phyloP scores from a whole-genome alignment of 2,888 invertebrate genomes.

The Aradus depressus region DNA sequence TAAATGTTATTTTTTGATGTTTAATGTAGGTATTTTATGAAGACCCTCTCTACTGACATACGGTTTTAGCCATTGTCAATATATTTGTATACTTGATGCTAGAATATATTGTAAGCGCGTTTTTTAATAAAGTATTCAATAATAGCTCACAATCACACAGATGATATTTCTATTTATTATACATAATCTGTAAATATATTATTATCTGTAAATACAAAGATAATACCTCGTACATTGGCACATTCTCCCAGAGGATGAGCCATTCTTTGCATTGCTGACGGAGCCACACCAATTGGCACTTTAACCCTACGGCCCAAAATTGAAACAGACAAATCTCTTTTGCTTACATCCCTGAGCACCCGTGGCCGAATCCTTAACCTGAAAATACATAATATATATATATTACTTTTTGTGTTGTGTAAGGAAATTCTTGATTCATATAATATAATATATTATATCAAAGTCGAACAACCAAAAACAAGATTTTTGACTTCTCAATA shows the following conservation, averaged over 20 bases:
- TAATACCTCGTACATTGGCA: conserved; percentile 66
- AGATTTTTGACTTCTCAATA: neutral
- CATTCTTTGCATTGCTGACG: conserved; percentile 85
- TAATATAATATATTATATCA: neutral
- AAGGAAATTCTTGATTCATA: neutral
- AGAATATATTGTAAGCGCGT: neutral
- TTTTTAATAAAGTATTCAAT: neutral
- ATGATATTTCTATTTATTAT: no score
- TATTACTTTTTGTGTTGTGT: no score
- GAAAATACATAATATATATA: conserved; percentile 27
- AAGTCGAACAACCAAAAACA: neutral
- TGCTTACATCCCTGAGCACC: conserved; percentile 60
- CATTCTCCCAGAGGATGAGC: conserved; percentile 82
- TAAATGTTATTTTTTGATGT: no score
- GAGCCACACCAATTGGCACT: conserved; percentile 71
- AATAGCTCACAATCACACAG: no score
- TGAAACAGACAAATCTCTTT: conserved; percentile 48
- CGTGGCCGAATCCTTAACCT: conserved; percentile 69
- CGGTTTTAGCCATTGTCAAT: no score
- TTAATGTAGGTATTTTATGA: neutral
- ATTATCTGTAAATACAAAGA: no score
- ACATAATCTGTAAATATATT: no score
- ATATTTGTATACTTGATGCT: no score
- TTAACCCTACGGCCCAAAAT: conserved; percentile 54
- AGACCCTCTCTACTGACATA: no score